Evolutionary conservation across 1,140 invertebrate species (phyloP), one percentile per base, ranked within the genome.

Genomic region (Panulirus ornatus): DNA sequence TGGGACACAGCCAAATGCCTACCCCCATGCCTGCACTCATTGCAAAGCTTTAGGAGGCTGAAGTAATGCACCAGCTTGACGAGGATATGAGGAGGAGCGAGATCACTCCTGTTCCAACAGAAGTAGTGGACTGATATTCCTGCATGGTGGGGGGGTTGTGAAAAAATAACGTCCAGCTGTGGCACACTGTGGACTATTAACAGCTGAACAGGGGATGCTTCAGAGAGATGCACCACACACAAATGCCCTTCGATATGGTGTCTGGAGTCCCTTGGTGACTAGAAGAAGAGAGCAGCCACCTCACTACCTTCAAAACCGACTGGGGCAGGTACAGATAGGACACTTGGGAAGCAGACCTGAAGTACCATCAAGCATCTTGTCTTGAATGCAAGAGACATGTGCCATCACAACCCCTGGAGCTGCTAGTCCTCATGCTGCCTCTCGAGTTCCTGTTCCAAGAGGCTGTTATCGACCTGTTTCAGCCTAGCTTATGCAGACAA

Each of bases 261-360:
- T n/a, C 44, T 51, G 22, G 78, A 51, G 2, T 51, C 51, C 22
- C 78, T n/a, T 22, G 78, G 51, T 40, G 78, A 2, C 2, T 42
- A 51, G 6, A n/a, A 42, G n/a, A 40, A 81, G 2, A 5, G 30
- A 66, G 30, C 22, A 19, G 63, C 30, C 5, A 19, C 30, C 22
- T 0, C 42, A 5, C 14, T 79, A 22, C 78, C 47, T 27, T 40
- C 78, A 51, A 27, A 34, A 42, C 78, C 8, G 2, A 36, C 16
- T 36, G 73, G n/a, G 73, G 30, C 36, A 76, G 73, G 42, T n/a
- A n/a, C 73, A 76, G 73, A 19, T 36, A 19, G 73, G 36, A 3
- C 40, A 76, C 73, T 76, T 30, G 73, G 81, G 81, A 83, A 14
- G 42, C 14, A 9, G 81, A 71, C 42, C 38, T 66, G 54, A 34